Percentiles rank a stretch among this genome's conserved stretches.
These are phyloP conservation scores for Drosophila hydei DNA, from an alignment of 1,140 invertebrate species.

Conservation along the genomic window DNA sequence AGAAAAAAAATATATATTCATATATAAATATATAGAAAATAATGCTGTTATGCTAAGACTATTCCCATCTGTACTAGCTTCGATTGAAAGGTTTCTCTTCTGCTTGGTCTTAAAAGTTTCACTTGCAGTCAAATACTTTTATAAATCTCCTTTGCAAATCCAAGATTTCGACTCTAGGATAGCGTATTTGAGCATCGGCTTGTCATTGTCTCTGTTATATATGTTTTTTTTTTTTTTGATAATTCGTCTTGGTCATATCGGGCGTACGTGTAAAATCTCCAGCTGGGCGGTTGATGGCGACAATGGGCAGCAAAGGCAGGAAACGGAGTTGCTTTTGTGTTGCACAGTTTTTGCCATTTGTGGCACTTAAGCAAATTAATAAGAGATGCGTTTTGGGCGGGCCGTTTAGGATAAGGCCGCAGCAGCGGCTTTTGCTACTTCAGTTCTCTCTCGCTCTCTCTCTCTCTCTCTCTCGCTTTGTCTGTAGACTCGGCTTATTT, in stretches of 20 bases:
- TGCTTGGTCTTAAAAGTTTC: no score
- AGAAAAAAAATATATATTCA: no score
- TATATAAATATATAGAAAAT: no score
- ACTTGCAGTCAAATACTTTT: no score
- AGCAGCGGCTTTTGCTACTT: not conserved
- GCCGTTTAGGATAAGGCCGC: constrained; percentile 22
- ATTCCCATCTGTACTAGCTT: no score
- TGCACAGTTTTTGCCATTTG: constrained; percentile 62
- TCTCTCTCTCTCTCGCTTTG: constrained; percentile 5
- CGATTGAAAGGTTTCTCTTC: no score
- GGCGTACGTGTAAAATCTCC: constrained; percentile 65
- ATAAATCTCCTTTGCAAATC: no score
- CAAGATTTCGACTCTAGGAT: not conserved
- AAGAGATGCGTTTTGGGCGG: constrained; percentile 57
- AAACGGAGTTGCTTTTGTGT: constrained; percentile 68
- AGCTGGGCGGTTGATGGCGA: constrained; percentile 53
- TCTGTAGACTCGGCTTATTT: constrained; percentile 21
- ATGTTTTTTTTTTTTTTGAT: constrained; percentile 29
- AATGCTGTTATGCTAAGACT: no score
- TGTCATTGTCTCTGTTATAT: not conserved
- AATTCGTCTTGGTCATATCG: constrained; percentile 73
- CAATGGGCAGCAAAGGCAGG: constrained; percentile 36
- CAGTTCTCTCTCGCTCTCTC: no score
- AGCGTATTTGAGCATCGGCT: constrained; percentile 24
- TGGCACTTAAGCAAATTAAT: constrained; percentile 81